These are phyloP conservation scores for Stegodyphus mimosarum DNA, from an alignment of 1,140 invertebrate species.

Conservation along the genomic window DNA sequence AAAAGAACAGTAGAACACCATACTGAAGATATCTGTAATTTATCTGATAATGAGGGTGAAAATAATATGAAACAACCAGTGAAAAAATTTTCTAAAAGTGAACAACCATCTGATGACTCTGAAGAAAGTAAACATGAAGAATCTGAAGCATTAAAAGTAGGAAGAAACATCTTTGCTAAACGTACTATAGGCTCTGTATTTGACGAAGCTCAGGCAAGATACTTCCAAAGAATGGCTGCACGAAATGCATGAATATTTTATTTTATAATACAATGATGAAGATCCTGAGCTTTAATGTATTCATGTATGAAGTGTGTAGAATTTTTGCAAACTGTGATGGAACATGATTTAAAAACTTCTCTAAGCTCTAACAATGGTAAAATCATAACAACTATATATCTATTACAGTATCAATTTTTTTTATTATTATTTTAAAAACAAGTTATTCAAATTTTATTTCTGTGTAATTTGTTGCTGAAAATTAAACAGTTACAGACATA, in stretches of 20 bases:
- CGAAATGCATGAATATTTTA: neutral
- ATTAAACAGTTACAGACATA: no score
- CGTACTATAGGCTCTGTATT: constrained; percentile 84
- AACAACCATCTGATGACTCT: constrained; percentile 23
- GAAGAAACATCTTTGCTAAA: constrained; percentile 70
- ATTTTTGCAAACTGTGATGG: no score
- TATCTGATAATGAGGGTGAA: neutral
- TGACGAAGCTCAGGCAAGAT: constrained; percentile 82
- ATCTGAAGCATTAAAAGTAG: neutral
- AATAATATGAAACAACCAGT: neutral
- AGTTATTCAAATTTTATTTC: no score
- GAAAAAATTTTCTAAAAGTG: neutral
- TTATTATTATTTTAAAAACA: no score
- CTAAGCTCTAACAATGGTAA: no score
- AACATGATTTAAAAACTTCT: no score
- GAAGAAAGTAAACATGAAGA: constrained; percentile 2
- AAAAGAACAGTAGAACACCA: neutral
- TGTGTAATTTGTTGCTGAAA: no score
- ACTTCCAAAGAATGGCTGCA: constrained; percentile 76
- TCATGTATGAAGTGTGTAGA: no score
- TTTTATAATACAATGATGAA: neutral
- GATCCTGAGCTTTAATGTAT: no score
- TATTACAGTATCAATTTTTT: no score
- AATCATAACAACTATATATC: no score
- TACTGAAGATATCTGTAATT: neutral